These are phyloP conservation scores for Frankliniella fusca DNA, from an alignment of 2,888 invertebrate genomes.

Conservation along the genomic window DNA sequence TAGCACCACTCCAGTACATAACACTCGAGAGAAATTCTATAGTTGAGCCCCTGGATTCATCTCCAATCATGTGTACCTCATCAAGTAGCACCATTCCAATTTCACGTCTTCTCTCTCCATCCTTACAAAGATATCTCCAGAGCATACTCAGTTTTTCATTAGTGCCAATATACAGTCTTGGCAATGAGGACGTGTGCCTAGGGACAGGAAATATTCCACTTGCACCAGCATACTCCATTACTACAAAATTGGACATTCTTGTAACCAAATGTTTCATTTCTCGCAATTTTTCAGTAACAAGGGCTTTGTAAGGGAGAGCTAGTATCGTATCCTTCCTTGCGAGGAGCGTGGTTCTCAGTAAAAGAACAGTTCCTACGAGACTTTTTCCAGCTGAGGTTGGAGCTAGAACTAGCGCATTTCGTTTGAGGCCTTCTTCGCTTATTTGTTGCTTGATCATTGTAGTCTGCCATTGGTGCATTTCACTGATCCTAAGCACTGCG, in stretches of 20 bases:
- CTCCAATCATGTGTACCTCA: background rate
- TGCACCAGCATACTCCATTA: background rate
- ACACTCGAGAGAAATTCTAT: background rate
- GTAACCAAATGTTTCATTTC: background rate
- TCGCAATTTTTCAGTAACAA: background rate
- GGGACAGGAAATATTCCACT: background rate
- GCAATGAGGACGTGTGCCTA: background rate
- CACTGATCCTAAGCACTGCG: too few relatives aligned
- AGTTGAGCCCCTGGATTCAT: background rate
- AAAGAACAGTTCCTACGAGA: too few relatives aligned
- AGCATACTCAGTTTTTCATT: background rate
- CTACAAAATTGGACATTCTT: background rate
- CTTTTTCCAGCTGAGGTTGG: too few relatives aligned
- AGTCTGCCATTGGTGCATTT: too few relatives aligned
- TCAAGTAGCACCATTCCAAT: background rate
- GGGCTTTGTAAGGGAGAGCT: background rate
- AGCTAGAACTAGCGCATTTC: too few relatives aligned
- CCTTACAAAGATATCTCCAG: background rate
- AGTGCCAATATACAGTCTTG: background rate
- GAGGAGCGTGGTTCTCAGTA: too few relatives aligned
- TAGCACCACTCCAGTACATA: background rate
- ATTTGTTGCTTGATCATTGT: too few relatives aligned
- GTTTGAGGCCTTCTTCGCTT: too few relatives aligned
- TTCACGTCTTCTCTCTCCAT: background rate
- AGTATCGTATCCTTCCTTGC: background rate